Conservation (phyloP, 2,797 vertebrate species). For the Bucorvus abyssinicus region DNA sequence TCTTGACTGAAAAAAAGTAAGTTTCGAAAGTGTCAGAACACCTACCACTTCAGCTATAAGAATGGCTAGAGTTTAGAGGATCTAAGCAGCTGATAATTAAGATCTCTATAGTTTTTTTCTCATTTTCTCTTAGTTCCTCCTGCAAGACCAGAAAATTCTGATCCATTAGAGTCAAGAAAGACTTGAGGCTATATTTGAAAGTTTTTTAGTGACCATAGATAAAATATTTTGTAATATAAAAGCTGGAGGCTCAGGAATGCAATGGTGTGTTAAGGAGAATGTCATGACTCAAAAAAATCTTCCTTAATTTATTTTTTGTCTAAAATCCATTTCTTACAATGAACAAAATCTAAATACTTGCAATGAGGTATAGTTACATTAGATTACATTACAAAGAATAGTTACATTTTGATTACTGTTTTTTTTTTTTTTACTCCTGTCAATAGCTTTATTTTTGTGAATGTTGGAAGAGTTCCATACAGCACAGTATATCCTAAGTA, state of each 20-base stretch:
- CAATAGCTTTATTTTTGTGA: background rate
- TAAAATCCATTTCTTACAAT: background rate
- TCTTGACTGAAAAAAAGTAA: background rate
- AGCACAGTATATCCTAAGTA: too few species aligned
- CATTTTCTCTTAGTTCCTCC: background rate
- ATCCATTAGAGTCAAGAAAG: background rate
- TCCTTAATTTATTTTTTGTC: background rate
- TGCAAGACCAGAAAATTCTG: background rate
- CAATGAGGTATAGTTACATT: background rate
- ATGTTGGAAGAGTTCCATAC: too few species aligned
- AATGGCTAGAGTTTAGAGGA: background rate
- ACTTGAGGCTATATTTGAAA: background rate
- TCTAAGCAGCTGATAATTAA: background rate
- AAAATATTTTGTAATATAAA: background rate
- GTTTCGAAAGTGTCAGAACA: background rate
- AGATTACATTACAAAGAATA: background rate
- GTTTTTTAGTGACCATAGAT: background rate
- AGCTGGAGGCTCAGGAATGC: background rate
- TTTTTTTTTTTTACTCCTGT: too few species aligned
- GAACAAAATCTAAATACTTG: background rate
- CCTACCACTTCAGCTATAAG: background rate
- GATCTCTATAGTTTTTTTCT: background rate
- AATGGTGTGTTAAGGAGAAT: background rate
- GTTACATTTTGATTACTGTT: background rate
- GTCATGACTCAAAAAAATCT: background rate